phyloP scores from a whole-genome alignment of 2,113 vertebrate genomes.

The Hyla sarda region DNA sequence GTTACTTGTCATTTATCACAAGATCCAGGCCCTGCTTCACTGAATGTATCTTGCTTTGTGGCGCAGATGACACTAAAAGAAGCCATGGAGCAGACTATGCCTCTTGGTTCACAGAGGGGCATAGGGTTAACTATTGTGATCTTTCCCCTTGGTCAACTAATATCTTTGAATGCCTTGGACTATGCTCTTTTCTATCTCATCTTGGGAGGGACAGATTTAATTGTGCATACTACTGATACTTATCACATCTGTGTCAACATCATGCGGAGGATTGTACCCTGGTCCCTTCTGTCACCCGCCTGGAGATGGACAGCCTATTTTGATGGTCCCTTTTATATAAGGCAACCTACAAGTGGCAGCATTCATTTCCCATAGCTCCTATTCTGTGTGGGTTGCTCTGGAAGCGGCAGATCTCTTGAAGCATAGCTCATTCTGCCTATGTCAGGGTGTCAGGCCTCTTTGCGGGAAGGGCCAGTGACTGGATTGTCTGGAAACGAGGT shows the following conservation, averaged over 20 bases:
- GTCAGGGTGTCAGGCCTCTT: constrained; percentile 40
- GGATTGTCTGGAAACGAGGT: constrained; percentile 52
- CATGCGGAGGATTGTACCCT: constrained; percentile 28
- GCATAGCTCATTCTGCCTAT: constrained; percentile 24
- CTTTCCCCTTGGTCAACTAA: neutral
- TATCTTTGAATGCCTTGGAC: neutral
- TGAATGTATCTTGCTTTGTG: neutral
- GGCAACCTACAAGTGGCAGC: constrained; percentile 35
- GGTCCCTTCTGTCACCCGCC: constrained; percentile 15
- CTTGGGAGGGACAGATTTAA: constrained; percentile 13
- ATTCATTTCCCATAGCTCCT: constrained; percentile 29
- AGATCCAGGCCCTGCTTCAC: neutral
- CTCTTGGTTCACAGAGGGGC: neutral
- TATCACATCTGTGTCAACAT: constrained; percentile 33
- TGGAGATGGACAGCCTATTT: constrained; percentile 6
- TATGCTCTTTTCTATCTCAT: constrained; percentile 16
- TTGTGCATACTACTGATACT: constrained; percentile 35
- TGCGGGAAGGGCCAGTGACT: constrained; percentile 42
- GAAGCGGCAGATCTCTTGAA: constrained; percentile 32
- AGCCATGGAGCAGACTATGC: neutral
- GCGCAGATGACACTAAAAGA: too few species aligned
- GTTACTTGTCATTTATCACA: too few species aligned
- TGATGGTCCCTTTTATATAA: constrained; percentile 22
- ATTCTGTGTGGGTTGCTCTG: constrained; percentile 25
- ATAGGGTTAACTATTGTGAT: constrained; percentile 1